Conservation (phyloP, 2,888 invertebrate genomes). For the Ochlodes sylvanus region DNA sequence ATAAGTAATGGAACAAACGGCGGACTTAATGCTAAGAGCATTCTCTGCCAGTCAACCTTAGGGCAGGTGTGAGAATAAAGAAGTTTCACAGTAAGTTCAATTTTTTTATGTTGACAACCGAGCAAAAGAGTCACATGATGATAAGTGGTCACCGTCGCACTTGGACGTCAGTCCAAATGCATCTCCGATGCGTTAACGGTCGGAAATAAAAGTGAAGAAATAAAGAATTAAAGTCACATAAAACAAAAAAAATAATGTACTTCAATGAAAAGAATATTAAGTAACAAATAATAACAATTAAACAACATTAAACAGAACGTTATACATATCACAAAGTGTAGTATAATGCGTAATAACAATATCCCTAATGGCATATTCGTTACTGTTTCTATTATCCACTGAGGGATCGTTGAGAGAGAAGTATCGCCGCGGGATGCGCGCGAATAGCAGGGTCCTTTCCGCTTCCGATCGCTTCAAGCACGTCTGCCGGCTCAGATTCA, state of each 20-base stretch:
- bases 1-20: too few species aligned
- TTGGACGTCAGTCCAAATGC: too few species aligned
- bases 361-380: constrained; percentile 5
- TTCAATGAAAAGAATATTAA: neutral
- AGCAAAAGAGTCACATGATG: too few species aligned
- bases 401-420: constrained; percentile 25
- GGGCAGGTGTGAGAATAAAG: too few species aligned
- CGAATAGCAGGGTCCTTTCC: constrained; percentile 37
- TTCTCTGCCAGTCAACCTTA: too few species aligned
- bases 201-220: too few species aligned
- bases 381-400: constrained; percentile 6
- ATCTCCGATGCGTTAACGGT: too few species aligned
- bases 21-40: too few species aligned
- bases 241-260: neutral
- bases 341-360: constrained; percentile 5
- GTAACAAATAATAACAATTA: neutral
- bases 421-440: constrained; percentile 35
- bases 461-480: constrained; percentile 39
- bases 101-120: too few species aligned
- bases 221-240: too few species aligned
- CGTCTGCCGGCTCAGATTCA: constrained; percentile 32
- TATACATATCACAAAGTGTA: neutral
- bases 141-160: too few species aligned
- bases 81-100: too few species aligned
- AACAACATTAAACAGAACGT: neutral